phyloP scores from a whole-genome alignment of 92 coral and sea anemone genomes.

The Porites divaricata region DNA sequence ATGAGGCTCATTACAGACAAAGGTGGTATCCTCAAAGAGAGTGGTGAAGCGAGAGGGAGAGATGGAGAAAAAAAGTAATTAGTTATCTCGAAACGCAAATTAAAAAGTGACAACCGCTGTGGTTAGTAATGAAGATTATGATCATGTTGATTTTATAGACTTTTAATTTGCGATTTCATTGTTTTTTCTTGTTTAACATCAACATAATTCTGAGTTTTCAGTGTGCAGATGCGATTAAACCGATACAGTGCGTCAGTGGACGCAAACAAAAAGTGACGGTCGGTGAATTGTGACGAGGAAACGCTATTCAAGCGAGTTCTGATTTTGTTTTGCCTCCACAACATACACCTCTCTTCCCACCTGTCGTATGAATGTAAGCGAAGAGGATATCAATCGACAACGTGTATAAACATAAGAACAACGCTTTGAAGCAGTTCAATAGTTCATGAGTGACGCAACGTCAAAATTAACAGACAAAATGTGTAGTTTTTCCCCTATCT shows the following conservation, averaged over 20 bases:
- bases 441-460: conserved; percentile 21
- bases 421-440: conserved; percentile 3
- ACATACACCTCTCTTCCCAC: not conserved
- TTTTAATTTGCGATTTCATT: not conserved
- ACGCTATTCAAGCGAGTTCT: conserved; percentile 16
- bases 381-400: conserved; percentile 13
- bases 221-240: not conserved
- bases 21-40: conserved; percentile 4
- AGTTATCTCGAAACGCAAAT: conserved; percentile 15
- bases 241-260: not conserved
- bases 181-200: not conserved
- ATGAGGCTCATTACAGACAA: conserved; percentile 36
- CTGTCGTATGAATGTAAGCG: conserved; percentile 32
- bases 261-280: not conserved
- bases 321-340: not conserved
- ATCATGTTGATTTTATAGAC: not conserved
- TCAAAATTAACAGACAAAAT: conserved; percentile 20
- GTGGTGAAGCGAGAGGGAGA: too few relatives aligned
- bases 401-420: not conserved
- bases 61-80: conserved; percentile 8
- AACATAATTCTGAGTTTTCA: not conserved
- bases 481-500: conserved; percentile 1
- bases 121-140: not conserved
- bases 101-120: not conserved
- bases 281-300: not conserved